A percentile compares a stretch with the other conserved stretches of the same genome.
These are phyloP conservation scores for Triplophysa yarkandensis DNA, from an alignment of 2,797 vertebrate species.

Conservation along the genomic window DNA sequence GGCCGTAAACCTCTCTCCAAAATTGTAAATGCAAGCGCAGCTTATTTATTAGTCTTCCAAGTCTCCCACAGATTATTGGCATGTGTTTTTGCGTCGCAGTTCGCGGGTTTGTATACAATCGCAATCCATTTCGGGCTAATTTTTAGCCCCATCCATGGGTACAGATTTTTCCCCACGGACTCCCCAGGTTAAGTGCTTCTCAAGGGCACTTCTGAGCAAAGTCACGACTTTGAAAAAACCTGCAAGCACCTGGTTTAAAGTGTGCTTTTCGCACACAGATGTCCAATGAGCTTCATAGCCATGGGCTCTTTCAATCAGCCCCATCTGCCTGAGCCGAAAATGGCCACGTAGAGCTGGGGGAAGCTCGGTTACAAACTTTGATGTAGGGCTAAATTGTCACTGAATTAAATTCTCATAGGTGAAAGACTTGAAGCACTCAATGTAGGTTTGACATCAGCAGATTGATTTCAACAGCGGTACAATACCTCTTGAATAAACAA, in stretches of 20 bases:
- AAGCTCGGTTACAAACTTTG: slow-evolving; percentile 4
- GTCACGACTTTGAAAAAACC: slow-evolving; percentile 35
- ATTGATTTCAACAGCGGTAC: no score
- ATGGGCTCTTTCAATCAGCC: slow-evolving; percentile 42
- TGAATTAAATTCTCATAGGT: no score
- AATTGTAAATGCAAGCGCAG: slow-evolving; percentile 14
- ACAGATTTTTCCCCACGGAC: slow-evolving; percentile 11
- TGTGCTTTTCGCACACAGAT: slow-evolving; percentile 43
- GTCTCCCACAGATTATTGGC: slow-evolving; percentile 7
- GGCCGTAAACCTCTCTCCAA: slow-evolving; percentile 13
- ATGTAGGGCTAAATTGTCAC: no score
- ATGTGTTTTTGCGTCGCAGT: not conserved
- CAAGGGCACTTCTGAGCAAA: slow-evolving; percentile 48
- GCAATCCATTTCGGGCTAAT: slow-evolving; percentile 38
- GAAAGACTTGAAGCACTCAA: no score
- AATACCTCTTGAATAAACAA: no score
- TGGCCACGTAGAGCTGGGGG: slow-evolving; percentile 48
- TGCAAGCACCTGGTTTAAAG: slow-evolving; percentile 40
- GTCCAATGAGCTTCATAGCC: slow-evolving; percentile 41
- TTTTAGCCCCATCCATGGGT: slow-evolving; percentile 27
- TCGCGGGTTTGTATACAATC: slow-evolving; percentile 1
- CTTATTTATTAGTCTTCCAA: slow-evolving; percentile 1
- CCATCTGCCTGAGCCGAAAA: slow-evolving; percentile 40
- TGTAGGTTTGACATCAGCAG: no score
- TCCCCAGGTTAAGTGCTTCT: slow-evolving; percentile 39